These are phyloP conservation scores for Melinaea menophilus DNA, from an alignment of 2,888 invertebrate species.

Conservation along the genomic window DNA sequence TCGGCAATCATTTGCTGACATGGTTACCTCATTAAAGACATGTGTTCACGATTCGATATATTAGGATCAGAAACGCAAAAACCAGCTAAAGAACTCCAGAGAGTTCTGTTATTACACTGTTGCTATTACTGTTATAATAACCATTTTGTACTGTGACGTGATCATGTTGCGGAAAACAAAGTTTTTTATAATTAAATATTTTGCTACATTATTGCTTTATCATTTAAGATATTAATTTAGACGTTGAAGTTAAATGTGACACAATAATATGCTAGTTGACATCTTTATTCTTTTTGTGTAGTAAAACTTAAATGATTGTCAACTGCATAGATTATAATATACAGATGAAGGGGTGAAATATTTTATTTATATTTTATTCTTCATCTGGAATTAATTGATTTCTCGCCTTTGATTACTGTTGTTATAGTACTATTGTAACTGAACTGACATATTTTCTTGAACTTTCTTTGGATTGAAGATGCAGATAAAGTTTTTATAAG, in stretches of 20 bases:
- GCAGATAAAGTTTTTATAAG: constrained; percentile 44
- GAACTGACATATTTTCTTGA: neutral
- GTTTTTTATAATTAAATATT: no score
- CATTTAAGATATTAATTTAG: neutral
- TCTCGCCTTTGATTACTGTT: neutral
- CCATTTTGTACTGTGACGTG: no score
- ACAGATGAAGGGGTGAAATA: no score
- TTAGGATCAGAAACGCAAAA: neutral
- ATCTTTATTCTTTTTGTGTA: constrained; percentile 4
- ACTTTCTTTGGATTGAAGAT: constrained; percentile 23
- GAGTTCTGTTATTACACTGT: no score
- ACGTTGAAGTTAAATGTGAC: neutral
- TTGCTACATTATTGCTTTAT: no score
- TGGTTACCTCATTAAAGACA: constrained; percentile 5
- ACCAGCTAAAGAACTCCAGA: no score
- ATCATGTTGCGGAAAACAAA: no score
- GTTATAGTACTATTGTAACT: neutral
- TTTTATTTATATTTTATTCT: no score
- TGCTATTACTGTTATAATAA: no score
- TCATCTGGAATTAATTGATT: neutral
- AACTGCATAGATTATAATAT: neutral
- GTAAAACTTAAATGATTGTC: neutral
- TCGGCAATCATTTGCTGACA: constrained; percentile 2
- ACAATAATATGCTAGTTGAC: neutral
- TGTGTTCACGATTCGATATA: neutral